These are phyloP conservation scores for Vanessa atalanta DNA, from an alignment of 1,140 invertebrate species.

Conservation along the genomic window DNA sequence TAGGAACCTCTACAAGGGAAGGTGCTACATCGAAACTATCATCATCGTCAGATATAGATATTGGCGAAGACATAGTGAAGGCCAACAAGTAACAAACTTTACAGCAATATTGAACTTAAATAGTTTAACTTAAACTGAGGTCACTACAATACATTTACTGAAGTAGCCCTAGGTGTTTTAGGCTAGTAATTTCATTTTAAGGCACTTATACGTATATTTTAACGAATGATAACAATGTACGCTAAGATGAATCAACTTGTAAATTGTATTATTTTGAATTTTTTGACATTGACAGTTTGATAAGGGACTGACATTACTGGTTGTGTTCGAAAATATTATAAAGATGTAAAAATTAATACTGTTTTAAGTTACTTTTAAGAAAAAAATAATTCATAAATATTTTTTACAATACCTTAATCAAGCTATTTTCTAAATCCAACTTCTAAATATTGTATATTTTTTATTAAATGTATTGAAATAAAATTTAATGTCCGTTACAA, in stretches of 20 bases:
- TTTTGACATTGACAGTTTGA: background rate
- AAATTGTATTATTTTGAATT: background rate
- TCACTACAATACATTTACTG: too few species aligned
- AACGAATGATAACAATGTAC: background rate
- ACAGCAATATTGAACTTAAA: background rate
- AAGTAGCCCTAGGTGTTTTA: background rate
- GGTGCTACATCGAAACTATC: constrained; percentile 47
- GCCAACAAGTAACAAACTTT: background rate
- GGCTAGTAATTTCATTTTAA: too few species aligned
- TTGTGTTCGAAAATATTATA: too few species aligned
- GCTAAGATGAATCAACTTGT: background rate
- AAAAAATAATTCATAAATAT: too few species aligned
- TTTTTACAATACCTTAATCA: too few species aligned
- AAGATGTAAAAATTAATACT: too few species aligned
- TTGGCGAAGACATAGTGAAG: constrained; percentile 40
- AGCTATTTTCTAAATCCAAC: too few species aligned
- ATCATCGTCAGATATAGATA: constrained; percentile 62
- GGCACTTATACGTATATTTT: background rate
- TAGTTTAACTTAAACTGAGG: background rate
- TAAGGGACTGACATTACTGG: background rate
- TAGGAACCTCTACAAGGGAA: too few species aligned
- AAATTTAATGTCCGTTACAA: too few species aligned
- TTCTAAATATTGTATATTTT: too few species aligned
- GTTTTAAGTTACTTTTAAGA: too few species aligned
- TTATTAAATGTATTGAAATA: too few species aligned